phyloP scores from a whole-genome alignment of 1,140 invertebrate genomes.

The Oscheius sp. region DNA sequence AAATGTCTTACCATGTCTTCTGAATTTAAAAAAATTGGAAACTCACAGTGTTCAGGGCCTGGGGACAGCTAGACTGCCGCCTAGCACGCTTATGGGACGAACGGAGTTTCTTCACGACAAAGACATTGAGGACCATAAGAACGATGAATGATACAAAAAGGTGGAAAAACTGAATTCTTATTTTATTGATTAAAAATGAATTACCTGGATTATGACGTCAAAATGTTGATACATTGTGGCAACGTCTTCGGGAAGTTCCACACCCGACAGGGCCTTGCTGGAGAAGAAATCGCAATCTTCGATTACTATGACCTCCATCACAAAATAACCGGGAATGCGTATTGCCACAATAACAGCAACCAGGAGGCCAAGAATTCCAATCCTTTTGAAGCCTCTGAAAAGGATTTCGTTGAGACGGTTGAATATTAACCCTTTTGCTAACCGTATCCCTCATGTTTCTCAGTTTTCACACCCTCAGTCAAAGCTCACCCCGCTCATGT shows the following conservation, averaged over 20 bases:
- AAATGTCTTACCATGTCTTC: no score
- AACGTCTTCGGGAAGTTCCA: not conserved
- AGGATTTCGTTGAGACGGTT: not conserved
- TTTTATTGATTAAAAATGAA: not conserved
- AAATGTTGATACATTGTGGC: not conserved
- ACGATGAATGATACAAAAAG: slow-evolving; percentile 23
- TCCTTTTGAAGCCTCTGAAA: not conserved
- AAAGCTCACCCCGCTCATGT: no score
- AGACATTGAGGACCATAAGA: slow-evolving; percentile 6
- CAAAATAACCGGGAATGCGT: not conserved
- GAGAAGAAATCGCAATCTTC: slow-evolving; percentile 4
- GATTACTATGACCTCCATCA: not conserved
- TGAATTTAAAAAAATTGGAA: not conserved
- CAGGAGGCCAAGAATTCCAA: not conserved
- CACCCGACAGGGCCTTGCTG: not conserved
- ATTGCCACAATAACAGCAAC: not conserved
- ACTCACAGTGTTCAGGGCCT: slow-evolving; percentile 1
- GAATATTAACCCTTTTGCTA: not conserved
- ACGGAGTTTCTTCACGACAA: slow-evolving; percentile 15
- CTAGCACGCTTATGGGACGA: slow-evolving; percentile 14
- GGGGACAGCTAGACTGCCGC: slow-evolving; percentile 18
- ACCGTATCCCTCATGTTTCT: no score
- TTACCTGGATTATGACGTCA: not conserved
- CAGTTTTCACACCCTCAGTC: no score
- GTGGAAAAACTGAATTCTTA: slow-evolving; percentile 26